Conservation (phyloP, 2,888 invertebrate genomes). For the Coenonympha glycerion region DNA sequence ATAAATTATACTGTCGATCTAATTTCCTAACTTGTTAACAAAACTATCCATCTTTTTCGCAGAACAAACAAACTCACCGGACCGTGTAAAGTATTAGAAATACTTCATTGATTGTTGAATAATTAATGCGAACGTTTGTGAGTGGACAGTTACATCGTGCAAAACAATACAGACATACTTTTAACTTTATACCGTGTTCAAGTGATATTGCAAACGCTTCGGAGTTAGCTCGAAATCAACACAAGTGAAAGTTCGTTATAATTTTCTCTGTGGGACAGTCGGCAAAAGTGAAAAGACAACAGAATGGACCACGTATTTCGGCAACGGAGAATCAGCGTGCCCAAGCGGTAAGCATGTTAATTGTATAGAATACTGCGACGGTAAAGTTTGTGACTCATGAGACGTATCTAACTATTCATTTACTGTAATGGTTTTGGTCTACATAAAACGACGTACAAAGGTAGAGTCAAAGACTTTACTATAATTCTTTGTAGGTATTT, state of each 20-base stretch:
- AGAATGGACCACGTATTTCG: slow-evolving; percentile 72
- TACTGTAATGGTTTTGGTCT: too few species aligned
- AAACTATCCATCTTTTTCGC: slow-evolving; percentile 1
- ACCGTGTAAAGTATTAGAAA: slow-evolving; percentile 13
- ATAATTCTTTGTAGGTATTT: too few species aligned
- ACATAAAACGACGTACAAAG: too few species aligned
- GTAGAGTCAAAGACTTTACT: too few species aligned
- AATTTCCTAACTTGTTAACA: slow-evolving; percentile 25
- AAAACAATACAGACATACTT: slow-evolving; percentile 14
- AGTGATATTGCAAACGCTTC: slow-evolving; percentile 21
- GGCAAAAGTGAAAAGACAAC: slow-evolving; percentile 51
- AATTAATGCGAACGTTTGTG: slow-evolving; percentile 14
- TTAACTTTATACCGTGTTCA: slow-evolving; percentile 13
- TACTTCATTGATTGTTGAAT: slow-evolving; percentile 17
- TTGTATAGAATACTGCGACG: neutral
- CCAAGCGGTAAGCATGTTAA: slow-evolving; percentile 57
- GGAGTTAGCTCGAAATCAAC: slow-evolving; percentile 43
- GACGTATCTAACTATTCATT: too few species aligned
- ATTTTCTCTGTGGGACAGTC: slow-evolving; percentile 59
- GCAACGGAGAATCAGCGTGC: slow-evolving; percentile 67
- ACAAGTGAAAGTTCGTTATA: slow-evolving; percentile 62
- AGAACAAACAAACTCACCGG: neutral
- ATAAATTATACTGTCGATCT: neutral
- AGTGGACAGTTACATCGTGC: slow-evolving; percentile 13
- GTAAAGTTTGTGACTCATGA: neutral